A percentile compares a stretch with the other conserved stretches of the same genome.
phyloP scores from a whole-genome alignment of 2,888 invertebrate species.

The Torymus tubicola region DNA sequence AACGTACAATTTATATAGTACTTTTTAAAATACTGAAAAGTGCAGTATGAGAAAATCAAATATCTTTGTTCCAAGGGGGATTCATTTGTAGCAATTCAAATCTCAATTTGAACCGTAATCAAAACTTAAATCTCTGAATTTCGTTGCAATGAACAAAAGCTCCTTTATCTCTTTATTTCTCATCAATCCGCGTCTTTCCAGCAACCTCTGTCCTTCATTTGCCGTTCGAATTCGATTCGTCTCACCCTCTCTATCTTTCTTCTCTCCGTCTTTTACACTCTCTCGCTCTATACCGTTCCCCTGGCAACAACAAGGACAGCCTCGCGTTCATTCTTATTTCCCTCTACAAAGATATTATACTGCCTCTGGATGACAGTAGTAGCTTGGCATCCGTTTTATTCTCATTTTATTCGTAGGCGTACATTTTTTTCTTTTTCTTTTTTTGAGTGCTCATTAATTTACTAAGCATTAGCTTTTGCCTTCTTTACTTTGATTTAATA shows the following conservation, averaged over 20 bases:
- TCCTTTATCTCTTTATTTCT: not conserved
- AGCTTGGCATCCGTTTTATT: no score
- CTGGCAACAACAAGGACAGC: conserved; percentile 34
- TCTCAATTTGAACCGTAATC: not conserved
- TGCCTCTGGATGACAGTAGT: not conserved
- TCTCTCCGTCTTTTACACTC: conserved; percentile 6
- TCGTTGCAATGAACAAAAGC: not conserved
- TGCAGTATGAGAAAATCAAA: no score
- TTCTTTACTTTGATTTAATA: no score
- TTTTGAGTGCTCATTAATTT: no score
- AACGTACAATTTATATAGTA: no score
- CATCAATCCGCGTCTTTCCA: conserved; percentile 9
- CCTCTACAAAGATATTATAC: not conserved
- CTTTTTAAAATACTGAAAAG: no score
- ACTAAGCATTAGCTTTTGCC: no score
- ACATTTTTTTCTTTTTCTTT: no score
- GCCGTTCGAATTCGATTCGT: conserved; percentile 47
- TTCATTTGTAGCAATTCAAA: no score
- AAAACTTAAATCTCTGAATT: conserved; percentile 18
- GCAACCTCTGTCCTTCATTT: conserved; percentile 29
- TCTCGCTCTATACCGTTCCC: conserved; percentile 29
- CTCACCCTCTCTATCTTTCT: conserved; percentile 42
- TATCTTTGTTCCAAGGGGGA: no score
- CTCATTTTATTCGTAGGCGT: no score
- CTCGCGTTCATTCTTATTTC: not conserved